Evolutionary conservation across 1,140 invertebrate species (phyloP), one percentile per base, ranked within the genome.

Genomic region (Achroia grisella): DNA sequence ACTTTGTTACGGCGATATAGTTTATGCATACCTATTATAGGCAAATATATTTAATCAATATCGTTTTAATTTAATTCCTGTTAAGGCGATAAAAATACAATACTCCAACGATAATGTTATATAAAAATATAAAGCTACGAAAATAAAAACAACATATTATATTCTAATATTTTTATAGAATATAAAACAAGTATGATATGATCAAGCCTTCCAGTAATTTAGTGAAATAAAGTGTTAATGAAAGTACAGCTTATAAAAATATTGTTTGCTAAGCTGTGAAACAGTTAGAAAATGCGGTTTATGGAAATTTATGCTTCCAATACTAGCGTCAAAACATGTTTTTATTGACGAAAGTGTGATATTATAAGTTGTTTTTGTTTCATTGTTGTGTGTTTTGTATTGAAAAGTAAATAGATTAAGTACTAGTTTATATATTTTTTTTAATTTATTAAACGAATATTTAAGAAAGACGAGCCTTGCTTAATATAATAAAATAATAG

Each of bases 91-190:
- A 53, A 71, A 55, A 62, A 77, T 60, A 60, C 61, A 76, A 70
- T 76, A 78, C 66, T 80, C 71, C 71, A 75, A 70, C 63, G 62
- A 71, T 77, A 71, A 69, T n/a, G n/a, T 67, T 71, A 74, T 74
- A 66, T 81, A 74, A 71, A 72, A 70, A 64, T 23, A 23, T 71
- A 64, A 69, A 64, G 58, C 64, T 73, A 70, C 58, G 54, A 70
- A 75, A 74, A 50, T 34, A 8, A 72, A 76, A 74, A 70, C 61
- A 63, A 76, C 67, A 72, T 71, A 72, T 64, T 73, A 70, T 84
- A 84, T 84, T 84, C 75, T 84, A 84, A 81, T 84, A 84, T 81
- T 84, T 84, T 84, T 84, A 84, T 84, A 84, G 80, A 79, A 78
- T 81, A 79, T 71, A 73, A 79, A 71, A 58, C 62, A 66, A 71